phyloP scores from a whole-genome alignment of 1,140 invertebrate species.

The Polypedilum vanderplanki region DNA sequence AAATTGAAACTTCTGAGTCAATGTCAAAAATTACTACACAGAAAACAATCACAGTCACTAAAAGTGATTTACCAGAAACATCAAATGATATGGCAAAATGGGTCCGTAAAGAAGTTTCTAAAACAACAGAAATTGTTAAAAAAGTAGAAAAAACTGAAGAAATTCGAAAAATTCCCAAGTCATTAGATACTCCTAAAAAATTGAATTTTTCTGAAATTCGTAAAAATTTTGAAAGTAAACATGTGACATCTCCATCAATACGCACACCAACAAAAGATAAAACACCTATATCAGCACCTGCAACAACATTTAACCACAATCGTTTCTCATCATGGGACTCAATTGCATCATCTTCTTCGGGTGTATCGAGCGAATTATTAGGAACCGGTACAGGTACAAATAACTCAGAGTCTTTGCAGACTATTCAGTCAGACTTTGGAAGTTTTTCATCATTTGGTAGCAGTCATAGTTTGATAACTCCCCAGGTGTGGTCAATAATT shows the following conservation, averaged over 20 bases:
- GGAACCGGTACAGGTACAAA: constrained; percentile 36
- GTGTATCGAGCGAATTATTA: constrained; percentile 37
- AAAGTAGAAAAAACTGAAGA: constrained; percentile 11
- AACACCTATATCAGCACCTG: background rate
- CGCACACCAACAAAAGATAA: constrained; percentile 21
- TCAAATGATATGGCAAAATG: constrained; percentile 34
- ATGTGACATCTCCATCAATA: background rate
- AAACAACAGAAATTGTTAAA: constrained; percentile 27
- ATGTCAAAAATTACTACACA: background rate
- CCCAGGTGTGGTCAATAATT: constrained; percentile 36
- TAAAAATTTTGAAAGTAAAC: constrained; percentile 39
- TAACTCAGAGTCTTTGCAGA: constrained; percentile 39
- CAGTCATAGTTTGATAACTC: constrained; percentile 43
- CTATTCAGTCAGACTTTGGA: constrained; percentile 42
- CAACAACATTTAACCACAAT: constrained; percentile 36
- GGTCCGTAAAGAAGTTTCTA: constrained; percentile 34
- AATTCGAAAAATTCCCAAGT: background rate
- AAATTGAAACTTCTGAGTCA: constrained; percentile 34
- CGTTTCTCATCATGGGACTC: constrained; percentile 43
- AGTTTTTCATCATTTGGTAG: constrained; percentile 43
- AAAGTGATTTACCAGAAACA: constrained; percentile 4
- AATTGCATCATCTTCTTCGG: constrained; percentile 41
- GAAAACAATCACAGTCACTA: background rate
- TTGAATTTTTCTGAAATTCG: constrained; percentile 36
- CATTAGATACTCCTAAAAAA: background rate